Conservation (phyloP, 1,140 invertebrate genomes). For the Elysia chlorotica region DNA sequence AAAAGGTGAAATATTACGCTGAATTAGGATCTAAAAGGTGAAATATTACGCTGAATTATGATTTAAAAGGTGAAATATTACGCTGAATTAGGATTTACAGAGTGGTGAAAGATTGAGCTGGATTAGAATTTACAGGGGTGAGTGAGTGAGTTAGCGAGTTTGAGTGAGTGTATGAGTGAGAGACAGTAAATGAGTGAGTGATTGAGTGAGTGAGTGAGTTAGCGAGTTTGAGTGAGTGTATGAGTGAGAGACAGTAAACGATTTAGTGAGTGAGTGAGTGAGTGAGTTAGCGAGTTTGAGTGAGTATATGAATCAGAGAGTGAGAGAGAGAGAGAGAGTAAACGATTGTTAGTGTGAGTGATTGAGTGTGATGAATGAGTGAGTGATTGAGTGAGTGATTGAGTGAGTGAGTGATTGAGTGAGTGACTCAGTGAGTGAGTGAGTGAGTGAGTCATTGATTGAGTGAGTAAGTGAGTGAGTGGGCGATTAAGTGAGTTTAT, state of each 20-base stretch:
- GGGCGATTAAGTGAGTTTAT: not conserved
- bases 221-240: not conserved
- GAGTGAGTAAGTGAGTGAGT: constrained; percentile 1
- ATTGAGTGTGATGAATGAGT: not conserved
- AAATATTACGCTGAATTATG: no score
- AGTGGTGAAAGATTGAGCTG: no score
- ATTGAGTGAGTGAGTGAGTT: not conserved
- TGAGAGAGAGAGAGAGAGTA: not conserved
- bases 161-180: not conserved
- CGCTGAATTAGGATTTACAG: no score
- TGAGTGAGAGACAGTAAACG: not conserved
- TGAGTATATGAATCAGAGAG: not conserved
- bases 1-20: no score
- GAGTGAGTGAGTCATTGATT: not conserved
- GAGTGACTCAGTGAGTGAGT: not conserved
- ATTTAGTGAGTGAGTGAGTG: not conserved
- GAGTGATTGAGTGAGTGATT: not conserved
- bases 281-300: not conserved
- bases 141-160: no score
- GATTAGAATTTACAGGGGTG: no score
- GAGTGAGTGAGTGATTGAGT: not conserved
- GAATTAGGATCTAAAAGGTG: no score
- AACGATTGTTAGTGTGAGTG: not conserved
- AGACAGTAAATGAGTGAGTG: no score
- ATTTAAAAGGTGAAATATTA: no score